Evolutionary conservation across 2,888 invertebrate species (phyloP).

Genomic region (Acrobeloides nanus): DNA sequence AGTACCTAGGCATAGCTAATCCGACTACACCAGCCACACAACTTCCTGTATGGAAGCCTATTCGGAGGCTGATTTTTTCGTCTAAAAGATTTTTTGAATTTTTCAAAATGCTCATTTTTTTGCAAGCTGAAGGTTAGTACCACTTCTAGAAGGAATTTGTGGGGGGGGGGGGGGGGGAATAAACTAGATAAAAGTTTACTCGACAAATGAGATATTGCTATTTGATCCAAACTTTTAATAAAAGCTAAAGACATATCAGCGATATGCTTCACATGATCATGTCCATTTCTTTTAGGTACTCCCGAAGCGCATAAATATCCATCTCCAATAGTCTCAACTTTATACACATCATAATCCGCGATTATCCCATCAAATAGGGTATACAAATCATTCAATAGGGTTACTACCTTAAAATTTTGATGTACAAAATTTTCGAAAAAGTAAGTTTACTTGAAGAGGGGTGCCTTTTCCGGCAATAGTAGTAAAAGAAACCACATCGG

Average conservation of each 20-base stretch:
- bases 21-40: slow-evolving; percentile 18
- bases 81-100: too few relatives aligned
- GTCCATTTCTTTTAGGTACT: slow-evolving; percentile 44
- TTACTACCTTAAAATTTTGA: slow-evolving; percentile 34
- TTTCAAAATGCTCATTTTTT: too few relatives aligned
- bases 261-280: slow-evolving; percentile 31
- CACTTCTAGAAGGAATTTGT: too few relatives aligned
- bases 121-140: too few relatives aligned
- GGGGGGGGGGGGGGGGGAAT: too few relatives aligned
- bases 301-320: slow-evolving; percentile 44
- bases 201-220: too few relatives aligned
- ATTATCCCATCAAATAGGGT: slow-evolving; percentile 47
- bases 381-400: slow-evolving; percentile 48
- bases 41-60: slow-evolving; percentile 21
- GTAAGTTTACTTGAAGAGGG: slow-evolving; percentile 37
- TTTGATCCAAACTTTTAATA: too few relatives aligned
- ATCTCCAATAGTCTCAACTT: slow-evolving; percentile 48
- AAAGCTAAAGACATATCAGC: too few relatives aligned
- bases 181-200: too few relatives aligned
- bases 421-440: slow-evolving; percentile 25
- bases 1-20: slow-evolving; percentile 11
- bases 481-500: slow-evolving; percentile 49
- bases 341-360: slow-evolving; percentile 47
- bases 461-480: slow-evolving; percentile 42
- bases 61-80: slow-evolving; percentile 26